Percentiles rank a stretch among this genome's conserved stretches.
These are phyloP conservation scores for Myoxocephalus aenaeus DNA, from an alignment of 2,797 vertebrate species.

Conservation along the genomic window DNA sequence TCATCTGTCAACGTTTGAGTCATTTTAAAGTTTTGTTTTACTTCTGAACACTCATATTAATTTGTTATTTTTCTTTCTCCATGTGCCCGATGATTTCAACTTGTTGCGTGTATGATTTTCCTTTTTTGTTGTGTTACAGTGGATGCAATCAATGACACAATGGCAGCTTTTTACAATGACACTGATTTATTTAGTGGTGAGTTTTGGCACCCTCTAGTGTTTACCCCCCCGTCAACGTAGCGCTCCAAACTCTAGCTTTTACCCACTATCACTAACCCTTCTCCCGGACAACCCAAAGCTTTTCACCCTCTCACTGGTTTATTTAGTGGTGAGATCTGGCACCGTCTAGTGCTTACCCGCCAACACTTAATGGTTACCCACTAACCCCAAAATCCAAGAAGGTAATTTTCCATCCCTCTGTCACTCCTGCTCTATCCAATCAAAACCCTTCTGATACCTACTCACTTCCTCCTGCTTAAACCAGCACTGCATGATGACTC, in stretches of 20 bases:
- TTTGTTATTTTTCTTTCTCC: conserved; percentile 31
- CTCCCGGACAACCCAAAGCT: conserved; percentile 71
- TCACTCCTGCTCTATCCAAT: conserved; percentile 51
- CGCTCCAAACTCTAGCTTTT: conserved; percentile 67
- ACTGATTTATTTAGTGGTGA: conserved; percentile 99
- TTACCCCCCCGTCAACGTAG: conserved; percentile 65
- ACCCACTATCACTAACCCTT: conserved; percentile 81
- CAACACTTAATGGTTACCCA: conserved; percentile 72
- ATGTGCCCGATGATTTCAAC: conserved; percentile 63
- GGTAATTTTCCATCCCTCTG: conserved; percentile 62
- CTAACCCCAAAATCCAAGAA: conserved; percentile 71
- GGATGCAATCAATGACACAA: conserved; percentile 99
- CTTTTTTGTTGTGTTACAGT: conserved; percentile 93
- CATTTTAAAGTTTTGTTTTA: conserved; percentile 36
- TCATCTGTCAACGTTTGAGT: conserved; percentile 10
- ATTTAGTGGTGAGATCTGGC: conserved; percentile 92
- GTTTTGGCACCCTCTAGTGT: conserved; percentile 91
- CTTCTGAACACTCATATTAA: conserved; percentile 45
- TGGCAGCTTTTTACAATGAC: conserved; percentile 99
- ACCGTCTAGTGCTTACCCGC: conserved; percentile 87
- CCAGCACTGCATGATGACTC: conserved; percentile 44
- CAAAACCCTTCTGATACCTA: conserved; percentile 32
- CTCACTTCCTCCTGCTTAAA: conserved; percentile 27
- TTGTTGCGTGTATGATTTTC: conserved; percentile 81
- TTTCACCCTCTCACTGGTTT: conserved; percentile 90